Percentiles rank a stretch among this genome's conserved stretches.
Evolutionary conservation across 2,797 vertebrate genomes (phyloP).

Genomic region (Microhierax caerulescens): DNA sequence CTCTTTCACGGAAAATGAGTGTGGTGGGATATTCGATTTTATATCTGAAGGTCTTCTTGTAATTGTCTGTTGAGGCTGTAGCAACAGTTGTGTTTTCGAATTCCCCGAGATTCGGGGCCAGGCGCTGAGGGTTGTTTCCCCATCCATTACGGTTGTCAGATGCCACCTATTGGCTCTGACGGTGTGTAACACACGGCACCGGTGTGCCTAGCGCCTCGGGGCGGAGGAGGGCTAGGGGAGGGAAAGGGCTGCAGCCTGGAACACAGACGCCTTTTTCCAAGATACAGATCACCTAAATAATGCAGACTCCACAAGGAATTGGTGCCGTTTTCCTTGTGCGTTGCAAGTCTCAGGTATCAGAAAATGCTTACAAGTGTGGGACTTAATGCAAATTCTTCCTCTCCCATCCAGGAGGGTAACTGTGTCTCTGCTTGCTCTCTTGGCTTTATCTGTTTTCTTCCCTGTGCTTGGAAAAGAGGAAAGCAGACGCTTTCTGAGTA

Average conservation of each 20-base stretch:
- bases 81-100: background rate
- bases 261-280: background rate
- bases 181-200: background rate
- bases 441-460: background rate
- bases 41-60: background rate
- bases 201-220: accelerated
- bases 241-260: background rate
- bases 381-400: background rate
- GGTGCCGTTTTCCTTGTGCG: background rate
- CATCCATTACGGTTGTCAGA: background rate
- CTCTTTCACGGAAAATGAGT: background rate
- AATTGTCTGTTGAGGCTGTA: background rate
- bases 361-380: background rate
- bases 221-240: background rate
- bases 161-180: background rate
- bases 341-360: background rate
- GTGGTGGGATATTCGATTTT: background rate
- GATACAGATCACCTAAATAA: background rate
- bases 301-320: background rate
- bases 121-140: background rate
- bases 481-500: background rate
- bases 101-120: background rate
- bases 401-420: background rate
- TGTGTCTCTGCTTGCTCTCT: background rate
- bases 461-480: background rate